Base-by-base conservation (phyloP, 2,888 invertebrate genomes). In the Xylota sylvarum region DNA sequence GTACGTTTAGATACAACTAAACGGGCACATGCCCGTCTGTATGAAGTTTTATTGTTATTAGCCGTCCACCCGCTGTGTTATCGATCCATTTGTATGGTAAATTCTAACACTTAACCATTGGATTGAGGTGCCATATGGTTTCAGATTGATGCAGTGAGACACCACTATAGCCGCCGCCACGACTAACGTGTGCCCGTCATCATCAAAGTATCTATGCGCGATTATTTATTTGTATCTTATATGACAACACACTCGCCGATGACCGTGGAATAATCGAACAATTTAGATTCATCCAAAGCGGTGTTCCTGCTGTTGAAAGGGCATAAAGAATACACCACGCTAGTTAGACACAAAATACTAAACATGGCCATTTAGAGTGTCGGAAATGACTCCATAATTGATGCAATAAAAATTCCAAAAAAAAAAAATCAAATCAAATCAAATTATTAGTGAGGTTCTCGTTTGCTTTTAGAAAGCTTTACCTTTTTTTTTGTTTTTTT, bases 361-460 rank as follows among this genome's bases (percentile, higher is more conserved):
- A 81, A 81, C 73, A 78, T 69, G 73, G 56, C 30, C 43, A 78
- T 86, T 78, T 46, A 58, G 69, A 82, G 82, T 86, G 82, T 78
- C 64, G 73, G 69, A 86, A 86, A 82, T 74, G 86, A 58, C 77
- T 81, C 60, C 73, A 60, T 86, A 86, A 82, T 86, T 86, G 78
- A 86, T 73, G 86, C 69, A 69, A 86, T 86, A 82, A 82, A 82
- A 85, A 86, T 81, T 81, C 64, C 46, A 35, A 65, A 58, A 46
- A 9, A 65, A 67, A 60, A 67, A 43, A 46, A n/a, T n/a, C n/a
- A n/a, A n/a, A n/a, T n/a, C n/a, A 56, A 40, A 52, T 6, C 17
- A 74, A 82, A 73, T 58, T 79, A 69, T 65, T 80, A 73, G 67
- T 76, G 46, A 35, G 32, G 17, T 6, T 35, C 32, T 69, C 19